Evolutionary conservation across 2,113 vertebrate genomes (phyloP).

Genomic region (Theristicus caerulescens): DNA sequence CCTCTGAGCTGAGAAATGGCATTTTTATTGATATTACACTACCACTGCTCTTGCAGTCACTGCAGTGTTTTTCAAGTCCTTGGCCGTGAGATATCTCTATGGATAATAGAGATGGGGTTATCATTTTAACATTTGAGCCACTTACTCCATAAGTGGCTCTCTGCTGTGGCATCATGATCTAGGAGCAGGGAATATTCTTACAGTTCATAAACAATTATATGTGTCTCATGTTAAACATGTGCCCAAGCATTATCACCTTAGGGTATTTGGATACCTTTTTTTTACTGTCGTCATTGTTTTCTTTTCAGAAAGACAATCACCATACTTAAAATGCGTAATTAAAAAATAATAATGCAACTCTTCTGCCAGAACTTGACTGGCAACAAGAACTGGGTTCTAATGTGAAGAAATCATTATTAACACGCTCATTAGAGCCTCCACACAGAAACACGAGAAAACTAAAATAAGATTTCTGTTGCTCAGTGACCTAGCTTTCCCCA

Average conservation of each 20-base stretch:
- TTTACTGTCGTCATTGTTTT: neutral
- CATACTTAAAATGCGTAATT: conserved; percentile 13
- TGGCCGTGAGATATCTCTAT: neutral
- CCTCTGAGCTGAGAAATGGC: neutral
- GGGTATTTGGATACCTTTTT: neutral
- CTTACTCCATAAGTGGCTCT: neutral
- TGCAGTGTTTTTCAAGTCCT: neutral
- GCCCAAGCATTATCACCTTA: neutral
- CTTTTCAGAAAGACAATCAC: conserved; percentile 7
- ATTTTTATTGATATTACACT: neutral
- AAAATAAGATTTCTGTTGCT: conserved; percentile 29
- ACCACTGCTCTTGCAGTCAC: neutral
- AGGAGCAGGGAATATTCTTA: neutral
- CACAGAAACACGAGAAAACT: conserved; percentile 3
- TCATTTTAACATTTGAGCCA: neutral
- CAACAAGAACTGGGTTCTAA: conserved; percentile 1
- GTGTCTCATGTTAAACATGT: neutral
- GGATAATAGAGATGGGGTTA: neutral
- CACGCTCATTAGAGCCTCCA: conserved; percentile 18
- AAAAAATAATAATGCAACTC: neutral
- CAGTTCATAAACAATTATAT: neutral
- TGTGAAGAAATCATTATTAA: conserved; percentile 34
- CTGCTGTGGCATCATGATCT: neutral
- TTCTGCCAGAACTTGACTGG: conserved; percentile 34
- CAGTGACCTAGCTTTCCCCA: conserved; percentile 20